phyloP scores from a whole-genome alignment of 2,113 vertebrate species.

The Megatriorchis doriae region DNA sequence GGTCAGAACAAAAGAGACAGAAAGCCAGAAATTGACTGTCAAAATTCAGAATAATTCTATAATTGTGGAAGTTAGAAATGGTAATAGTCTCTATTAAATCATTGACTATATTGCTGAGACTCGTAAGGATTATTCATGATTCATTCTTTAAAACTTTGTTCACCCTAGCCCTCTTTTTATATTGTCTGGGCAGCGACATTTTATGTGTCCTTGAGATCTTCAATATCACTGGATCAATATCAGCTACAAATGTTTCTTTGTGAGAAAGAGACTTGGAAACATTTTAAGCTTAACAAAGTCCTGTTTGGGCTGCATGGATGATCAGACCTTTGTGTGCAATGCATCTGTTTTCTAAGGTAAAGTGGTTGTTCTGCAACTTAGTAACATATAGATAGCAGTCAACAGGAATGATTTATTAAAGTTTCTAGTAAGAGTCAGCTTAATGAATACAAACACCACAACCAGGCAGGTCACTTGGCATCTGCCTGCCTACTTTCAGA shows the following conservation, averaged over 20 bases:
- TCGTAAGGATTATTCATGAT: background rate
- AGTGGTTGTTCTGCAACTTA: constrained; percentile 13
- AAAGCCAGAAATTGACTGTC: background rate
- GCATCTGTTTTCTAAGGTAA: background rate
- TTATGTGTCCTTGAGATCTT: background rate
- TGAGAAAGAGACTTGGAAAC: background rate
- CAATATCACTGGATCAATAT: background rate
- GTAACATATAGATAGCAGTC: background rate
- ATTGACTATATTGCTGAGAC: background rate
- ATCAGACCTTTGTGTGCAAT: background rate
- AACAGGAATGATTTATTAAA: constrained; percentile 45
- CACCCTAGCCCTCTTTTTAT: background rate
- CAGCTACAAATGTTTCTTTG: background rate
- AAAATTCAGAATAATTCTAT: background rate
- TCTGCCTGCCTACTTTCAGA: background rate
- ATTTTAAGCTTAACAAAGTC: background rate
- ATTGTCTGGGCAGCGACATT: background rate
- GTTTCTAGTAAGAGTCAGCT: background rate
- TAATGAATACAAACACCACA: constrained; percentile 1
- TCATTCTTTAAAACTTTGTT: background rate
- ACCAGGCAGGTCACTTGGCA: background rate
- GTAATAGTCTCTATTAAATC: background rate
- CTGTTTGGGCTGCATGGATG: background rate
- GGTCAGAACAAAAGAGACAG: background rate
- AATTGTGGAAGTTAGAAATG: background rate